Conservation (phyloP, 1,140 invertebrate species). For the Pinna nobilis region DNA sequence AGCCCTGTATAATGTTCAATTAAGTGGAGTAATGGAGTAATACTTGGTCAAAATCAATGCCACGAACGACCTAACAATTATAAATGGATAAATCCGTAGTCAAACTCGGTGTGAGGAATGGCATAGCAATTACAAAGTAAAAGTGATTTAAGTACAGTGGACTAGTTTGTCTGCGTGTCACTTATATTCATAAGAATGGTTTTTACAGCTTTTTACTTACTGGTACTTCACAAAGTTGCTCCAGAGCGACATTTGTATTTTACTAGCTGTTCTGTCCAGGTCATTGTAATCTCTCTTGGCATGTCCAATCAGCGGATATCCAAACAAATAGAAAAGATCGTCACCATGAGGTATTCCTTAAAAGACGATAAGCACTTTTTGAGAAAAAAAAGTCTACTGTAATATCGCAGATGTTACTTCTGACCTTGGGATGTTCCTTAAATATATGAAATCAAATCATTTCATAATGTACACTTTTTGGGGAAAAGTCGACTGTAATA, state of each 20-base stretch:
- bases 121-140: no score
- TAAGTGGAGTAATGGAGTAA: no score
- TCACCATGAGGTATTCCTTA: slow-evolving; percentile 62
- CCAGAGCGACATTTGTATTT: slow-evolving; percentile 74
- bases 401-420: not conserved
- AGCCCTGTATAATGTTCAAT: no score
- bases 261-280: slow-evolving; percentile 72
- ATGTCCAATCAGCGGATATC: slow-evolving; percentile 49
- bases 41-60: no score
- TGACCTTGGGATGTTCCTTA: not conserved
- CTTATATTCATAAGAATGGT: no score
- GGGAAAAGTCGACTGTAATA: no score
- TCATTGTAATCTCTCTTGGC: slow-evolving; percentile 44
- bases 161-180: no score
- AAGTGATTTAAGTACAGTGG: no score
- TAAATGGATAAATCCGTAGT: no score
- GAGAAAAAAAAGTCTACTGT: not conserved
- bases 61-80: no score
- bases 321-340: slow-evolving; percentile 62
- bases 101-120: no score
- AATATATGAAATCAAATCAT: not conserved
- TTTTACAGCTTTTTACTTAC: no score
- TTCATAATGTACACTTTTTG: not conserved
- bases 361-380: not conserved
- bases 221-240: slow-evolving; percentile 73